Evolutionary conservation across 1,140 invertebrate species (phyloP).

Genomic region (Papilio aristodemus): DNA sequence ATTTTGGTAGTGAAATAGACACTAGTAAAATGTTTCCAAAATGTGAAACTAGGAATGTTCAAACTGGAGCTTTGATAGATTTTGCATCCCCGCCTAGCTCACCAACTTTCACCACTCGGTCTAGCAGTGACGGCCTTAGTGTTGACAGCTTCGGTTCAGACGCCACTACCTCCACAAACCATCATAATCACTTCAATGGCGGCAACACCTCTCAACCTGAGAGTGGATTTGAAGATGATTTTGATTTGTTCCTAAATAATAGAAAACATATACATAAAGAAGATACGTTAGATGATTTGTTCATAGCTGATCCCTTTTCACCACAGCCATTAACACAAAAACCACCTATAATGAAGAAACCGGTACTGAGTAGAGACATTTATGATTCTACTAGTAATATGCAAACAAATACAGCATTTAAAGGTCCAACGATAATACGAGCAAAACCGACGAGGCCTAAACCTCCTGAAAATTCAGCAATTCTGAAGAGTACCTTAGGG

Average conservation of each 20-base stretch:
- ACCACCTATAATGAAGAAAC: slow-evolving; percentile 58
- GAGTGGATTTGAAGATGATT: slow-evolving; percentile 89
- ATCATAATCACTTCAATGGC: slow-evolving; percentile 79
- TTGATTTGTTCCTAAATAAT: slow-evolving; percentile 82
- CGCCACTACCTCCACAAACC: slow-evolving; percentile 82
- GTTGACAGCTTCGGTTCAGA: slow-evolving; percentile 88
- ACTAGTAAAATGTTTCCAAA: slow-evolving; percentile 68
- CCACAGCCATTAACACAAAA: slow-evolving; percentile 58
- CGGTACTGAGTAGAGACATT: slow-evolving; percentile 52
- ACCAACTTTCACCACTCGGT: slow-evolving; percentile 86
- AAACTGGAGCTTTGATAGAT: slow-evolving; percentile 81
- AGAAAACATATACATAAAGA: slow-evolving; percentile 76
- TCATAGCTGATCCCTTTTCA: slow-evolving; percentile 74
- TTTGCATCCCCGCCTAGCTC: slow-evolving; percentile 85
- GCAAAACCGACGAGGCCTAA: slow-evolving; percentile 88
- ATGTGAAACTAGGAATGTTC: slow-evolving; percentile 71
- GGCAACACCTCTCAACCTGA: slow-evolving; percentile 87
- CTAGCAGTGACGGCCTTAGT: slow-evolving; percentile 86
- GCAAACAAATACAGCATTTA: slow-evolving; percentile 59
- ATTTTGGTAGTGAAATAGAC: slow-evolving; percentile 73
- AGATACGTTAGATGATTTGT: slow-evolving; percentile 77
- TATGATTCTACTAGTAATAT: slow-evolving; percentile 70
- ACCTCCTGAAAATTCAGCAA: slow-evolving; percentile 81
- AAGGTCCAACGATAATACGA: slow-evolving; percentile 86
- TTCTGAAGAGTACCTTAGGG: slow-evolving; percentile 67